A percentile compares a stretch with the other conserved stretches of the same genome.
Conservation (phyloP, 2,888 invertebrate genomes). For the Epinotia demarniana region DNA sequence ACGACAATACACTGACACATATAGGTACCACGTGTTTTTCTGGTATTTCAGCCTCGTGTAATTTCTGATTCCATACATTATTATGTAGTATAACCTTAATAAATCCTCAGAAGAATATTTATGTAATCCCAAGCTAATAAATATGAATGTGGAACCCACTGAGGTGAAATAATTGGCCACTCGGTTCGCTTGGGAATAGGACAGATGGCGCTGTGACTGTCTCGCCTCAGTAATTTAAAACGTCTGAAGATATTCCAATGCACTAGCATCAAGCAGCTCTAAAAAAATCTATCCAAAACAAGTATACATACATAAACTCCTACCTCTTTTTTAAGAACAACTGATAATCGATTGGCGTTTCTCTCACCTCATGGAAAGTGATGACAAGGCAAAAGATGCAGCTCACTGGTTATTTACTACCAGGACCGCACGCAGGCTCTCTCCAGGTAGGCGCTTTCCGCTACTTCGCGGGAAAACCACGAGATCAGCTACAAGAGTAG, state of each 20-base stretch:
- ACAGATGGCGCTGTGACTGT: conserved; percentile 26
- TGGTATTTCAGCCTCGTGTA: not conserved
- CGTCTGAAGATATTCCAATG: conserved; percentile 34
- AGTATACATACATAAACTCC: not conserved
- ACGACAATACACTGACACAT: too few relatives aligned
- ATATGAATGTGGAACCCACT: conserved; percentile 24
- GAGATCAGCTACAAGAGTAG: too few relatives aligned
- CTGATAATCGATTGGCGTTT: too few relatives aligned
- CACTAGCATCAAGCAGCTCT: conserved; percentile 1
- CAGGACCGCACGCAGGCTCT: too few relatives aligned
- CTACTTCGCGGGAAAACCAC: too few relatives aligned
- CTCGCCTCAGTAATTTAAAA: conserved; percentile 33
- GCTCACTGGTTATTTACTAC: too few relatives aligned
- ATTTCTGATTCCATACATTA: not conserved
- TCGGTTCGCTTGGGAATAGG: conserved; percentile 27
- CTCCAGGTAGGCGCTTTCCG: too few relatives aligned
- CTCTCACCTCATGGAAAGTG: too few relatives aligned
- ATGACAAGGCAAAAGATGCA: too few relatives aligned
- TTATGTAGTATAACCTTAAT: not conserved
- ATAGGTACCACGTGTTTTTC: too few relatives aligned
- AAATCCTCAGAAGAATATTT: conserved; percentile 13
- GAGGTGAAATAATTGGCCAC: conserved; percentile 30
- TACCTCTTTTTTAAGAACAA: too few relatives aligned
- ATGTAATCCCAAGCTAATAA: conserved; percentile 18
- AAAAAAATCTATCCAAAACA: not conserved